Base-by-base conservation (phyloP, 2,888 invertebrate species). In the Hoplodrina ambigua region DNA sequence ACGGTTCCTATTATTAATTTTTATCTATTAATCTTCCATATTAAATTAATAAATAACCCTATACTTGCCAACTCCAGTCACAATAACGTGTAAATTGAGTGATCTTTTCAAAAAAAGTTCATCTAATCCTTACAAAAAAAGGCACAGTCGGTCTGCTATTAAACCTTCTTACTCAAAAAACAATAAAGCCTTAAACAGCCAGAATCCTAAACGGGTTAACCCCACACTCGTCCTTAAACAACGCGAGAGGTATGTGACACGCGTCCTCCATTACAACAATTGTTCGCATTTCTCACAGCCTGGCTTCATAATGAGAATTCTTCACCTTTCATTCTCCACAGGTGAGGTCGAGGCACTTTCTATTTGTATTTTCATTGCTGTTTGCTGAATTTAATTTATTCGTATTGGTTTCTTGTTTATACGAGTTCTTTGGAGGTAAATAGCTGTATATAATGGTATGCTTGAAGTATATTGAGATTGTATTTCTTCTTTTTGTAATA, bases 281-380 rank as follows among this genome's bases (percentile, higher is more conserved):
- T 86, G 87, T 80, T 85, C 85, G 85, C 85, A 90, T 89, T 85
- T 84, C 86, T 76, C 70, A 70, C 69, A 59, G 75, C 74, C 75
- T 69, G 80, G 73, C 69, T 82, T 85, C 75, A 78, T 91, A 90
- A 92, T 91, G 90, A 89, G 89, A 89, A 92, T 92, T 91, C 89
- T 90, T 90, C 84, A 78, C 81, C 82, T 78, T 64, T 66, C 75
- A 76, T 77, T 61, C 66, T 59, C 55, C 56, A 19, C 78, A 71
- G 72, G 78, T 70, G 63, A 66, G 60, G 60, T 62, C 60, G 54
- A 11, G 53, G 60, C 54, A 71, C 71, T 71, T 64, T 59, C 57
- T 70, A 66, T 63, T 66, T 77, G 54, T 81, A 78, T 71, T 64
- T 61, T 44, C 46, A 64, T 49, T 66, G 37, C 37, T 67, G 55